These are phyloP conservation scores for Balearica regulorum DNA, from an alignment of 2,797 vertebrate genomes.

Conservation along the genomic window DNA sequence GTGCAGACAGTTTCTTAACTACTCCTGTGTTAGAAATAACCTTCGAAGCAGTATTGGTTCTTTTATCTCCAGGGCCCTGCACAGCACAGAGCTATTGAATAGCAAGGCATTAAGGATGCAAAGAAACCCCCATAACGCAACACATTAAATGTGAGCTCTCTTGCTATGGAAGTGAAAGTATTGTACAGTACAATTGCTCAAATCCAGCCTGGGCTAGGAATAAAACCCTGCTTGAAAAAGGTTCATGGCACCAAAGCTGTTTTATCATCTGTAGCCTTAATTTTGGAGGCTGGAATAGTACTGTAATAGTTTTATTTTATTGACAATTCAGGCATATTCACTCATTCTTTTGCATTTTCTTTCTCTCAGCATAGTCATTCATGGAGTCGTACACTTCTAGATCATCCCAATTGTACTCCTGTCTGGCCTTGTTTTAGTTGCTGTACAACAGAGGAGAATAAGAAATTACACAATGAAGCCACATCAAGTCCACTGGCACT, in stretches of 20 bases:
- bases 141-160: slow-evolving; percentile 58
- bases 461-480: neutral
- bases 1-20: slow-evolving; percentile 65
- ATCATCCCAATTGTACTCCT: too few relatives aligned
- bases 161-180: slow-evolving; percentile 51
- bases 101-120: slow-evolving; percentile 63
- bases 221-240: slow-evolving; percentile 32
- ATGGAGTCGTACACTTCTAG: neutral
- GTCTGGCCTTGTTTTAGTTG: neutral
- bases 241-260: neutral
- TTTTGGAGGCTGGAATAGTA: slow-evolving; percentile 36
- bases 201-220: slow-evolving; percentile 30
- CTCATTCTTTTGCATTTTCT: neutral
- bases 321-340: neutral
- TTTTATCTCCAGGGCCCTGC: slow-evolving; percentile 65
- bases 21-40: slow-evolving; percentile 69
- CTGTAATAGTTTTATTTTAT: neutral
- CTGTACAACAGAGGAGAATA: neutral
- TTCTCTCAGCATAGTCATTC: neutral
- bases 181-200: slow-evolving; percentile 24
- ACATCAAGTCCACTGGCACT: neutral
- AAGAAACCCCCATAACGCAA: slow-evolving; percentile 62
- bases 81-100: slow-evolving; percentile 66
- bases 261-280: slow-evolving; percentile 14
- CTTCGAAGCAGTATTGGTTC: slow-evolving; percentile 38